Conservation (phyloP, 2,888 invertebrate species). For the Catocala nupta region DNA sequence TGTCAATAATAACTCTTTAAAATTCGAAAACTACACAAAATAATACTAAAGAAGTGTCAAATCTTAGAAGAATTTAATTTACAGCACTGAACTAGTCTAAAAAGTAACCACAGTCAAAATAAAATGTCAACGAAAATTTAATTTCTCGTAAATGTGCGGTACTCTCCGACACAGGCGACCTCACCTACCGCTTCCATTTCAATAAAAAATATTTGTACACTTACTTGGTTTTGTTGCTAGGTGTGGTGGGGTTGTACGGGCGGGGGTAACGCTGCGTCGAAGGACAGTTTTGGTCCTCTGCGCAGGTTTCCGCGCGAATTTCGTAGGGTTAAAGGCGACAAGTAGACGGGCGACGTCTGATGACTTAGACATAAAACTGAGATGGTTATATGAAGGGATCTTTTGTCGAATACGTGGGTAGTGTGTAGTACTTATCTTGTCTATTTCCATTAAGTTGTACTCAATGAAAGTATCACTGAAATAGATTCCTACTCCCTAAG, state of each 20-base stretch:
- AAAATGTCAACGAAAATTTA: conserved; percentile 2
- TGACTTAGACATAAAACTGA: conserved; percentile 43
- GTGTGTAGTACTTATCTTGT: conserved; percentile 1
- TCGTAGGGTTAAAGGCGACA: conserved; percentile 58
- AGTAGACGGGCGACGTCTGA: conserved; percentile 60
- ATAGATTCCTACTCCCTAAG: not conserved
- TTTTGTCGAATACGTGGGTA: conserved; percentile 42
- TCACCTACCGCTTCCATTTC: conserved; percentile 3
- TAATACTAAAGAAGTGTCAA: too few species aligned
- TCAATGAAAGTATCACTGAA: conserved; percentile 2
- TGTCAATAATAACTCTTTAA: not conserved
- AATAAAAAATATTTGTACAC: conserved; percentile 17
- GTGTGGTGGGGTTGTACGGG: conserved; percentile 49
- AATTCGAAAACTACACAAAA: not conserved
- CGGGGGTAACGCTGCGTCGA: conserved; percentile 59
- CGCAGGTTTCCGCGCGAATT: conserved; percentile 61
- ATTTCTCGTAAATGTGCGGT: conserved; percentile 13
- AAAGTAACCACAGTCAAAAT: not conserved
- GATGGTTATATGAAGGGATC: conserved; percentile 41
- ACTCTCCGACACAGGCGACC: conserved; percentile 1
- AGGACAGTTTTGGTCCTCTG: conserved; percentile 45
- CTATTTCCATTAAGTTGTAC: not conserved
- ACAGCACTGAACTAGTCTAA: not conserved
- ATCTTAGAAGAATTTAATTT: not conserved
- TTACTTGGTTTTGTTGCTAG: conserved; percentile 47